Conservation (phyloP, 2,888 invertebrate species). For the Drosophila mettleri region DNA sequence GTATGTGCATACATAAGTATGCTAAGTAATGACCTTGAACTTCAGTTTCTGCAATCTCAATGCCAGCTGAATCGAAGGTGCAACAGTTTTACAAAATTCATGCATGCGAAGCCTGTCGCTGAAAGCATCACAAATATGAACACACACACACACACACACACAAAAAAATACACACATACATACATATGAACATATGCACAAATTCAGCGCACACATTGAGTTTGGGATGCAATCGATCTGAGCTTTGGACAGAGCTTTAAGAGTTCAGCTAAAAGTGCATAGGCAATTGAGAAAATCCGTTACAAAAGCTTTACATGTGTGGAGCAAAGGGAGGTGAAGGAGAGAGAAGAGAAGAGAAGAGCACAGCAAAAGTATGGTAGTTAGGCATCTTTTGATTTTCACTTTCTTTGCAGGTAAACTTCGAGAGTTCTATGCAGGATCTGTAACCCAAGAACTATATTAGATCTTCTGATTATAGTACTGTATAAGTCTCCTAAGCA, state of each 20-base stretch:
- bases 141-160: background rate
- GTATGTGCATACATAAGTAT: conserved; percentile 19
- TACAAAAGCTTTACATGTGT: conserved; percentile 4
- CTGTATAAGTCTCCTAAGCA: conserved; percentile 10
- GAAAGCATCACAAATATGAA: conserved; percentile 6
- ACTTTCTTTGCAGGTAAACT: conserved; percentile 1
- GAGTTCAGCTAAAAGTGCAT: conserved; percentile 15
- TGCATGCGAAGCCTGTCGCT: conserved; percentile 20
- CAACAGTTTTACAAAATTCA: conserved; percentile 57
- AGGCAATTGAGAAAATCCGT: background rate
- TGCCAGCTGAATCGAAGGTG: conserved; percentile 48
- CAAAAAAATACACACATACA: background rate
- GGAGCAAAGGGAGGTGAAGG: background rate
- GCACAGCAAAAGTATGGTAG: background rate
- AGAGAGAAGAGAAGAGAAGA: no score
- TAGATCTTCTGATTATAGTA: conserved; percentile 3
- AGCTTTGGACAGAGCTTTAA: conserved; percentile 25
- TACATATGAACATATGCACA: background rate
- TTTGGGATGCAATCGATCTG: background rate
- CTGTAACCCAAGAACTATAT: background rate
- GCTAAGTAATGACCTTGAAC: conserved; percentile 72
- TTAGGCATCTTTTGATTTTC: background rate
- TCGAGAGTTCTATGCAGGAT: background rate
- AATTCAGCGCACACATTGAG: background rate
- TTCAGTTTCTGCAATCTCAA: conserved; percentile 51